Base-by-base conservation (phyloP, 2,888 invertebrate genomes). In the Hydriomena furcata region DNA sequence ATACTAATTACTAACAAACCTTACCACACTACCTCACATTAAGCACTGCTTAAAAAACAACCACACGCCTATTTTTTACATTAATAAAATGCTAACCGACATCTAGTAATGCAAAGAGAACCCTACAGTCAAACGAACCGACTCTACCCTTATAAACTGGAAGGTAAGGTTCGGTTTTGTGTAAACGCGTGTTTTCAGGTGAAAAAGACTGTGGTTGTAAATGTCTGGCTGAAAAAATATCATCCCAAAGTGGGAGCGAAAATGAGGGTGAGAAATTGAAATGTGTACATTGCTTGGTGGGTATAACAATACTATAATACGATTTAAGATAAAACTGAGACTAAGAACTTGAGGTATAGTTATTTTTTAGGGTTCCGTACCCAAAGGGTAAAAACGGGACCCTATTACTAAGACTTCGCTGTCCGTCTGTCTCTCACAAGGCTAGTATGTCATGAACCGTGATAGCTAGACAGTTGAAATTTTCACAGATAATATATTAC, bases 201-300 rank as follows among this genome's bases (percentile, higher is more conserved):
- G 40, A 43, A 36, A 28, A 10, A 11, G n/a, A 6, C 7, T 35
- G 12, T 28, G 20, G 25, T 24, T 12, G 11, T 11, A 27, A n/a
- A 7, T 30, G 44, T 27, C 42, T 30, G 41, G 21, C 40, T 49
- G 51, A 53, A 60, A 59, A 55, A 47, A 45, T 40, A n/a, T 45
- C 40, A 27, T 34, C 8, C 25, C 25, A 8, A 44, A 30, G 28
- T 11, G 28, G 8, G 1, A 21, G 30, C 7, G 24, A 25, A 10
- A 7, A 46, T 17, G 53, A 40, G 8, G 1, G 1, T 44, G 50
- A 55, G 8, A 41, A 59, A 45, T 11, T 10, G 45, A 53, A 58
- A 35, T 0, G 0, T 7, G 34, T 64, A 61, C 69, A 73, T 64
- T 63, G 63, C 58, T 41, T 32, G 23, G 24, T 31, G 17, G 17